A percentile compares a stretch with the other conserved stretches of the same genome.
Evolutionary conservation across 2,113 vertebrate species (phyloP).

Genomic region (Arizona elegans): DNA sequence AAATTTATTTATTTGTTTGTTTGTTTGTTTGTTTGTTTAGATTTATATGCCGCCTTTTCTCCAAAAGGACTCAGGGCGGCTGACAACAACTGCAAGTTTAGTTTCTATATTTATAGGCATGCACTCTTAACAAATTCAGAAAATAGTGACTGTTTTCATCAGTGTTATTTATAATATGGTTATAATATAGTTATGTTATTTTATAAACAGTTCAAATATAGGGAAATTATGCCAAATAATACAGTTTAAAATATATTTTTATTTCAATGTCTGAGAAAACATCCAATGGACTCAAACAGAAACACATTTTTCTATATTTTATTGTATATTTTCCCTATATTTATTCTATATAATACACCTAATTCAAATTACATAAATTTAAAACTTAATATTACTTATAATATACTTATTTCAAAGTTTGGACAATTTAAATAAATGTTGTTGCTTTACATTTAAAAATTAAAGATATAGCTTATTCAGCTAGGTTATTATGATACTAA

Average conservation of each 20-base stretch:
- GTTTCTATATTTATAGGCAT: not conserved
- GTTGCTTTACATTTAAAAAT: not conserved
- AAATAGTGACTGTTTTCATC: constrained; percentile 16
- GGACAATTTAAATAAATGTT: not conserved
- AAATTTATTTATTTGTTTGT: not conserved
- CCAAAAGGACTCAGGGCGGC: too few species aligned
- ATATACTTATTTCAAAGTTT: not conserved
- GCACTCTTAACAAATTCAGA: not conserved
- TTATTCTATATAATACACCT: not conserved
- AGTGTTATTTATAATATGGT: not conserved
- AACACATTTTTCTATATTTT: not conserved
- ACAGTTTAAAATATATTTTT: not conserved
- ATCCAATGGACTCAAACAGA: not conserved
- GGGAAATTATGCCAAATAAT: not conserved
- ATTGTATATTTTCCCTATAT: not conserved
- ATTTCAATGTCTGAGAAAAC: not conserved
- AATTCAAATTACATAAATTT: constrained; percentile 7
- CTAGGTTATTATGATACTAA: not conserved
- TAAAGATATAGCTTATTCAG: not conserved
- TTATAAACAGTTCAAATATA: not conserved
- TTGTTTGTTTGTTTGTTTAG: too few species aligned
- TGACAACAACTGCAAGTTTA: not conserved
- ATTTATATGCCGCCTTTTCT: too few species aligned
- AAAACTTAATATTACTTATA: not conserved
- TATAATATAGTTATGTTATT: not conserved